Evolutionary conservation across 1,140 invertebrate species (phyloP), one percentile per base, ranked within the genome.

Genomic region (Bombus confusus): DNA sequence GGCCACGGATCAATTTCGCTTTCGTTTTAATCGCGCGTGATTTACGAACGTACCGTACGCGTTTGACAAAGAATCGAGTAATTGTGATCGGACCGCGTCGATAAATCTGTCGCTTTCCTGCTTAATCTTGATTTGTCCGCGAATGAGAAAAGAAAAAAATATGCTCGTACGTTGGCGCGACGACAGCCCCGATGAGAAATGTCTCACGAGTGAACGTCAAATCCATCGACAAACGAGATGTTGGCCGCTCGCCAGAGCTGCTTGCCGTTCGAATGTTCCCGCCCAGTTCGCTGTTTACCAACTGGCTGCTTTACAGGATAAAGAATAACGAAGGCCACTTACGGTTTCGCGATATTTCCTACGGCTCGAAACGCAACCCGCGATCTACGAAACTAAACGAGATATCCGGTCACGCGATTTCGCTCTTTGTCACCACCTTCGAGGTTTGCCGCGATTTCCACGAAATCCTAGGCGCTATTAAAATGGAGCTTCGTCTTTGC

Each of bases 221-320:
- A 85, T 73, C 69, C 77, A 64, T 72, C 84, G 84, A 69, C 59
- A 62, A 75, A 74, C 79, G 83, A 80, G n/a, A 80, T 66, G 66
- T n/a, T 86, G 85, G 85, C 79, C 34, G 31, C 2, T 37, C 12
- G 85, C 85, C 85, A 81, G 43, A 57, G 31, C 25, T 41, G 69
- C 28, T 43, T 57, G 47, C 31, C 47, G 22, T 34, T 71, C 77
- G 52, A 43, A 85, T 57, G 39, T 43, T 76, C 37, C 22, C 25
- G 43, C 28, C n/a, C 41, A 72, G 25, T 75, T 75, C 52, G 2
- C 15, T 83, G 78, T 83, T 86, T 83, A 86, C 80, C 41, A 47
- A 47, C 72, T 31, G 83, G 18, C 71, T 78, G 37, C 37, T 75
- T 81, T 59, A 41, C 72, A 25, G 80, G 62, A 83, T 73, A 57